Base-by-base conservation (phyloP, 30 jellyfish, hydroid and myxozoan species). In the Hydractinia symbiolongicarpus region DNA sequence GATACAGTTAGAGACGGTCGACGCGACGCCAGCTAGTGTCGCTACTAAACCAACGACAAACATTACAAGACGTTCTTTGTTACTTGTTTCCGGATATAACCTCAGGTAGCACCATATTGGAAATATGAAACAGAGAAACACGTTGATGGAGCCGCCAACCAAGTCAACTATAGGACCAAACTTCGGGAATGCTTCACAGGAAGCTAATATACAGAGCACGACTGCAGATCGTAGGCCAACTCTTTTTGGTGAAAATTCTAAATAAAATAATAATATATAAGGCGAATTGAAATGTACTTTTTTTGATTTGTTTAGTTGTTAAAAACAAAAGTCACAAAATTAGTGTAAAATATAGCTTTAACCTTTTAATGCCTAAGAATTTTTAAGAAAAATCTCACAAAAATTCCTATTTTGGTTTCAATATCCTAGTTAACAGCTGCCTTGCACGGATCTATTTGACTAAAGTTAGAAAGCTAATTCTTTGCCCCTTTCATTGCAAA, bases 121-220 rank as follows among this genome's bases (percentile, higher is more conserved):
- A 56, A 79, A 79, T n/a, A 79, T 21, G 50, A 79, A 79, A 16
- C 87, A 79, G 21, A 79, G 50, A 17, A 79, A 66, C 9, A 79
- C 87, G 54, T 79, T 79, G 20, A 79, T 50, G 14, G 87, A 79
- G 50, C 87, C 87, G 4, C 87, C 87, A 66, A 79, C 73, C 87
- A 79, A 66, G 67, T 79, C 87, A 79, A 79, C 87, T 21, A 79
- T 79, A 9, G 87, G 87, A 19, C 87, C 87, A 66, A 79, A 79
- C 67, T 60, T 84, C 20, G 87, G 87, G 44, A 79, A 79, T 52
- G 67, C 67, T 68, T 79, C 87, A 50, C 87, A 79, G 8, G 81
- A 5, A 15, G 70, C 87, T 20, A 79, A 67, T 30, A 79, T 67
- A 5, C 66, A 53, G 44, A 79, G 67, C 72, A 79, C 61, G 9